Percentiles rank a stretch among this genome's conserved stretches.
phyloP scores from a whole-genome alignment of 1,140 invertebrate species.

The Saccostrea glomerata region DNA sequence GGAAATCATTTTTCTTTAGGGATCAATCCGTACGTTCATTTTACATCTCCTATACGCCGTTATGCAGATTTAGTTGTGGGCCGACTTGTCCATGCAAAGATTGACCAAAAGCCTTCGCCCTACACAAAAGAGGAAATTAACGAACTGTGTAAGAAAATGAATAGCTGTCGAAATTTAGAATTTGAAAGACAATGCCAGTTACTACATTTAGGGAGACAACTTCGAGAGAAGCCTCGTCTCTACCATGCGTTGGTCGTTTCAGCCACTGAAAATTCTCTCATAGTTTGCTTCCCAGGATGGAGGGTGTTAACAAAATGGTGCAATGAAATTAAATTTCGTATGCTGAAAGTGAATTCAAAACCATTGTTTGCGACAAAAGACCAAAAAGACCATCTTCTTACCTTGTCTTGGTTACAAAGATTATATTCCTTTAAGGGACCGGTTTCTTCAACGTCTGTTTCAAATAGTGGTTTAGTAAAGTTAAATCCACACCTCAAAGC shows the following conservation, averaged over 20 bases:
- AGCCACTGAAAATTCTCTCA: slow-evolving; percentile 47
- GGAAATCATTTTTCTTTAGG: slow-evolving; percentile 52
- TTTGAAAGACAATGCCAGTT: slow-evolving; percentile 56
- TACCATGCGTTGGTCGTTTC: slow-evolving; percentile 47
- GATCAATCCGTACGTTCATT: slow-evolving; percentile 58
- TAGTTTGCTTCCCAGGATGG: slow-evolving; percentile 49
- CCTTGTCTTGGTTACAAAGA: not conserved
- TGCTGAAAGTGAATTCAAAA: slow-evolving; percentile 36
- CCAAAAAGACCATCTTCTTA: not conserved
- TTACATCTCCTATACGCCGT: slow-evolving; percentile 60
- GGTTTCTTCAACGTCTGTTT: not conserved
- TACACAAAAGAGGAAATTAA: slow-evolving; percentile 55
- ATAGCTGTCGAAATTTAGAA: slow-evolving; percentile 46
- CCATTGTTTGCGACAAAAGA: not conserved
- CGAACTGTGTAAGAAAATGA: slow-evolving; percentile 53
- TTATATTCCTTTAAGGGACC: not conserved
- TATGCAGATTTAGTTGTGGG: slow-evolving; percentile 57
- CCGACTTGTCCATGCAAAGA: slow-evolving; percentile 52
- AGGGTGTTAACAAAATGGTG: slow-evolving; percentile 40
- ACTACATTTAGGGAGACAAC: slow-evolving; percentile 46
- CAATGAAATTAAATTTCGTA: slow-evolving; percentile 48
- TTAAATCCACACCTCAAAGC: not conserved
- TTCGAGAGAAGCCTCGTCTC: slow-evolving; percentile 50
- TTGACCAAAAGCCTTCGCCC: slow-evolving; percentile 29
- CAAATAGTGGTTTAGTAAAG: not conserved